Percentiles rank a stretch among this genome's conserved stretches.
These are phyloP conservation scores for Tethea ocularis DNA, from an alignment of 2,888 invertebrate genomes.

Conservation along the genomic window DNA sequence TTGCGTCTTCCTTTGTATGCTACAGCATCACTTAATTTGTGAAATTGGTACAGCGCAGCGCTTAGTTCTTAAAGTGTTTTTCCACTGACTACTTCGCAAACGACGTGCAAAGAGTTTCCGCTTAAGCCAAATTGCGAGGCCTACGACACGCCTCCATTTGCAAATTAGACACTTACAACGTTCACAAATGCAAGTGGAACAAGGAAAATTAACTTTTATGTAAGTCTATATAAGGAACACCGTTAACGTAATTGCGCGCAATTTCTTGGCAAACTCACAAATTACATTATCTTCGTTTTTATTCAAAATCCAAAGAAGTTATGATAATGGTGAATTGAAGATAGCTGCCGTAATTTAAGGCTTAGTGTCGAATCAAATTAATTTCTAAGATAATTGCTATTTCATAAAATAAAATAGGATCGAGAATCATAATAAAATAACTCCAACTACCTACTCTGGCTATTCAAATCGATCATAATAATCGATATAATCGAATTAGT, in stretches of 20 bases:
- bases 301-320: slow-evolving; percentile 17
- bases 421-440: not conserved
- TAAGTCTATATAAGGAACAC: slow-evolving; percentile 12
- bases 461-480: slow-evolving; percentile 54
- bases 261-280: slow-evolving; percentile 12
- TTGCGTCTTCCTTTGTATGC: no score
- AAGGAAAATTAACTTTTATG: slow-evolving; percentile 14
- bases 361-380: not conserved
- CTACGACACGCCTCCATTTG: slow-evolving; percentile 79
- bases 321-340: slow-evolving; percentile 10
- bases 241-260: slow-evolving; percentile 7
- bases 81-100: slow-evolving; percentile 53
- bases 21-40: not conserved
- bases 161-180: slow-evolving; percentile 70
- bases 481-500: slow-evolving; percentile 64
- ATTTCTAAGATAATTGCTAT: not conserved
- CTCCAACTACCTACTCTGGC: not conserved
- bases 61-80: slow-evolving; percentile 43
- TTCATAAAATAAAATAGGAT: no score
- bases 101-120: slow-evolving; percentile 65
- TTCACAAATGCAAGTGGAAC: slow-evolving; percentile 27
- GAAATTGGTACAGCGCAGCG: not conserved
- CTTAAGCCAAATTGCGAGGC: slow-evolving; percentile 77
- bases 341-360: not conserved
- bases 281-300: slow-evolving; percentile 18